Conservation (phyloP, 2,888 invertebrate species). For the Diarsia dahlii region DNA sequence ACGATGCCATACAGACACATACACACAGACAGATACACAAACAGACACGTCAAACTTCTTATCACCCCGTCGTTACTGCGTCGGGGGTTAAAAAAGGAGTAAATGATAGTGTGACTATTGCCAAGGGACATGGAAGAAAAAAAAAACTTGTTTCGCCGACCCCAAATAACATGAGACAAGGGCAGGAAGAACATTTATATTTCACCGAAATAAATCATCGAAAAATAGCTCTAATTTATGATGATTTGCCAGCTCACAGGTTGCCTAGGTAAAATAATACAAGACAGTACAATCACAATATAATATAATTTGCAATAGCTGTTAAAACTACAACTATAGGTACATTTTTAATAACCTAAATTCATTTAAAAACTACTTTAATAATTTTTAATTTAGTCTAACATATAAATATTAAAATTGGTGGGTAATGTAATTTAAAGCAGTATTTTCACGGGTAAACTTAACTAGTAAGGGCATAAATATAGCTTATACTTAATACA, state of each 20-base stretch:
- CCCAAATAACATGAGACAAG: no score
- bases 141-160: no score
- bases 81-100: no score
- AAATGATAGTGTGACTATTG: no score
- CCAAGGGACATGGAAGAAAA: no score
- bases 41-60: no score
- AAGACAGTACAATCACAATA: slow-evolving; percentile 18
- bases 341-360: slow-evolving; percentile 14
- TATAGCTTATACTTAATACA: slow-evolving; percentile 47
- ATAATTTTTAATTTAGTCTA: slow-evolving; percentile 10
- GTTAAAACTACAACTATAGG: slow-evolving; percentile 33
- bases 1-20: no score
- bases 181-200: no score
- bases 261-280: slow-evolving; percentile 16
- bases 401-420: slow-evolving; percentile 53
- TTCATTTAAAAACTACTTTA: slow-evolving; percentile 14
- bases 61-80: no score
- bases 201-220: no score
- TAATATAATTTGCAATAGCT: slow-evolving; percentile 32
- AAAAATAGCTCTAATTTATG: slow-evolving; percentile 1
- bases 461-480: slow-evolving; percentile 22
- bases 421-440: slow-evolving; percentile 62
- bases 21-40: no score
- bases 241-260: not conserved
- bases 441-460: slow-evolving; percentile 47